Evolutionary conservation across 2,797 vertebrate species (phyloP).

Genomic region (Gambelia wislizenii): DNA sequence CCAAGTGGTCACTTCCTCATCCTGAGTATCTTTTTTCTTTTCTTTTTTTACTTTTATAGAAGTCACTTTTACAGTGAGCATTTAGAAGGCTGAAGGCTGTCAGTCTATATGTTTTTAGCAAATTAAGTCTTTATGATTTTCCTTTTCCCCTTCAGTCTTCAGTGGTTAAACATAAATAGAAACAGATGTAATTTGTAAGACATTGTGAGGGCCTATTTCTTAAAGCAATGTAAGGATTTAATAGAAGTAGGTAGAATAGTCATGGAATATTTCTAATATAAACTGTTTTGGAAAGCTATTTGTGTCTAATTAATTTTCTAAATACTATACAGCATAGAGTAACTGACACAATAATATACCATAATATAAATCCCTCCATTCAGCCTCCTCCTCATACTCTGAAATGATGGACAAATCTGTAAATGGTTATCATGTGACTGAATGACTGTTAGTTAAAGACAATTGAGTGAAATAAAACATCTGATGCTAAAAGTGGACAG

Average conservation of each 20-base stretch:
- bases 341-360: neutral
- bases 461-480: neutral
- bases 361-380: neutral
- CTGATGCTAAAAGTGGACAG: conserved; percentile 5
- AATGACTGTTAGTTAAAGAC: conserved; percentile 15
- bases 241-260: neutral
- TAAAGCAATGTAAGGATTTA: neutral
- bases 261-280: neutral
- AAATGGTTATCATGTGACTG: conserved; percentile 9
- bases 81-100: neutral
- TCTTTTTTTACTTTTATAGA: neutral
- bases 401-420: neutral
- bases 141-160: neutral
- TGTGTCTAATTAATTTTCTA: neutral
- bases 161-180: neutral
- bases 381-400: neutral
- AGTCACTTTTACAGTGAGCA: neutral
- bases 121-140: neutral
- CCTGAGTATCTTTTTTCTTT: neutral
- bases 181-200: neutral
- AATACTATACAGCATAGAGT: neutral
- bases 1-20: too few species aligned
- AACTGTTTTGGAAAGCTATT: neutral
- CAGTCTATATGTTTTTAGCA: neutral
- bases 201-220: neutral